phyloP scores from a whole-genome alignment of 2,888 invertebrate species.

The Furcula furcula region DNA sequence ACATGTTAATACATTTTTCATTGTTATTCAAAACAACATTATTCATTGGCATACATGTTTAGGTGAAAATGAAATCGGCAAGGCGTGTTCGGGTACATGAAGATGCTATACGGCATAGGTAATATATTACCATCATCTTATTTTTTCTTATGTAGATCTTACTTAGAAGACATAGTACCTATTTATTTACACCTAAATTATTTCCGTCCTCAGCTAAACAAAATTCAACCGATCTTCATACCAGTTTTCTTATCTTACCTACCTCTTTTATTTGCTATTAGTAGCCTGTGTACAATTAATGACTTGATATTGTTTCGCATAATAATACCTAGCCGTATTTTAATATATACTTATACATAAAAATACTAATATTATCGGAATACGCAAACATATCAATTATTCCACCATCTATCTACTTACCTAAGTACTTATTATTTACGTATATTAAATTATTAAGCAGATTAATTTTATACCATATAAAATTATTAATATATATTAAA shows the following conservation, averaged over 20 bases:
- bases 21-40: slow-evolving; percentile 28
- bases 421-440: too few relatives aligned
- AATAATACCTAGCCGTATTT: background rate
- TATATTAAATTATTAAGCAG: too few relatives aligned
- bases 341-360: background rate
- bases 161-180: slow-evolving; percentile 46
- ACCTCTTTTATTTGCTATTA: slow-evolving; percentile 31
- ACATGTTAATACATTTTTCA: slow-evolving; percentile 10
- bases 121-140: slow-evolving; percentile 61
- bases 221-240: slow-evolving; percentile 17
- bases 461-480: too few relatives aligned
- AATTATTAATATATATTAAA: too few relatives aligned
- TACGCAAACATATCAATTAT: too few relatives aligned
- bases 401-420: too few relatives aligned
- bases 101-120: slow-evolving; percentile 80
- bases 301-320: slow-evolving; percentile 14
- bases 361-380: background rate
- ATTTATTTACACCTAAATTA: slow-evolving; percentile 28
- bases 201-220: slow-evolving; percentile 27
- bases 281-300: slow-evolving; percentile 29
- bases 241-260: slow-evolving; percentile 20
- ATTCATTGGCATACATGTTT: slow-evolving; percentile 77
- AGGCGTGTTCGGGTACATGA: slow-evolving; percentile 80
- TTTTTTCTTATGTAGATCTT: slow-evolving; percentile 54
- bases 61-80: slow-evolving; percentile 80